These are phyloP conservation scores for Callocephalon fimbriatum DNA, from an alignment of 2,113 vertebrate species.

Conservation along the genomic window DNA sequence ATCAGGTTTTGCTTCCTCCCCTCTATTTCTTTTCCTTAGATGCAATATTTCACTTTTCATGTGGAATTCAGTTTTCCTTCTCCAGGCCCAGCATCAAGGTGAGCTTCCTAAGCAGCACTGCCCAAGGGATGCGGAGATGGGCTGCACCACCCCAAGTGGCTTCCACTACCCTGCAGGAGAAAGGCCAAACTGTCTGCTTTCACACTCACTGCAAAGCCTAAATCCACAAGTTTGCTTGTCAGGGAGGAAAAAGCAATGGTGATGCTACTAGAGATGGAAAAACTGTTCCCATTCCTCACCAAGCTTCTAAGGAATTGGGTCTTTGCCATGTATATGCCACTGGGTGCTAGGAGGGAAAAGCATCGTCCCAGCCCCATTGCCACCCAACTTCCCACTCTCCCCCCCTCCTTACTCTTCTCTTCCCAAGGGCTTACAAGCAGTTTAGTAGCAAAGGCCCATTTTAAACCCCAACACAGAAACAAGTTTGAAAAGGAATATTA, in stretches of 20 bases:
- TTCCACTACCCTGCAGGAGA: not conserved
- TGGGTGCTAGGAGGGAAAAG: not conserved
- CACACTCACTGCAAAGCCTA: not conserved
- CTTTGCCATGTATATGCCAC: not conserved
- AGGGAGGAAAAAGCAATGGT: not conserved
- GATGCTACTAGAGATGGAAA: not conserved
- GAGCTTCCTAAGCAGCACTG: not conserved
- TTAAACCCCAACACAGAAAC: not conserved
- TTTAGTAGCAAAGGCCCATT: not conserved
- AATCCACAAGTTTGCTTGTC: not conserved
- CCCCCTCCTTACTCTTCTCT: not conserved
- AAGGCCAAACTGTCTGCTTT: not conserved
- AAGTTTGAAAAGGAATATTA: not conserved
- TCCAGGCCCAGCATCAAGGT: not conserved
- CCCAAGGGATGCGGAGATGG: not conserved
- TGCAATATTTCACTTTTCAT: not conserved
- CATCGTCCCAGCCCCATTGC: not conserved
- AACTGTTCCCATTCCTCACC: not conserved
- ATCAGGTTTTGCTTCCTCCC: slow-evolving; percentile 33
- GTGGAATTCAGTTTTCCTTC: not conserved
- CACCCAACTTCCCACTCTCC: not conserved
- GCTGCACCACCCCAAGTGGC: not conserved
- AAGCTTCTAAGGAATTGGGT: not conserved
- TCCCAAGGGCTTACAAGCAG: not conserved
- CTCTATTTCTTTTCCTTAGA: not conserved